A percentile compares a stretch with the other conserved stretches of the same genome.
These are phyloP conservation scores for Zaprionus vittiger DNA, from an alignment of 1,140 invertebrate species.

Conservation along the genomic window DNA sequence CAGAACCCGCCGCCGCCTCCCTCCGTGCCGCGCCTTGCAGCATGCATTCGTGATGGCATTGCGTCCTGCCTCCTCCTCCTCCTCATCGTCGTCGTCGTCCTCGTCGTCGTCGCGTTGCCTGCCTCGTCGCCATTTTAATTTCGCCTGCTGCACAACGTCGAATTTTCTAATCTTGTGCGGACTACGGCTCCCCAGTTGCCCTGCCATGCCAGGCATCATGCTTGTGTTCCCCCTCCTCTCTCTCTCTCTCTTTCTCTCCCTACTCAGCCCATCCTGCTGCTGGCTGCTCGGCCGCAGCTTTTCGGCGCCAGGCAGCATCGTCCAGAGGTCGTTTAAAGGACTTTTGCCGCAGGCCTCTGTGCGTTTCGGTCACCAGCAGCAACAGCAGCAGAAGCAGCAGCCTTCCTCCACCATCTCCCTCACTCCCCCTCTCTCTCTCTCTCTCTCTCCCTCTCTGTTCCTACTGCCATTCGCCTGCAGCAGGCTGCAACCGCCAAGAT, in stretches of 20 bases:
- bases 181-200: conserved; percentile 80
- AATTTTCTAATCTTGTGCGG: conserved; percentile 83
- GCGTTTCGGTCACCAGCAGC: conserved; percentile 52
- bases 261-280: too few relatives aligned
- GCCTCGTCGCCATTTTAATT: conserved; percentile 76
- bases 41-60: conserved; percentile 74
- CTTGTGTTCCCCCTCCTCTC: not conserved
- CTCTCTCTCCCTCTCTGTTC: not conserved
- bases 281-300: conserved; percentile 66
- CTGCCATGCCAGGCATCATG: conserved; percentile 15
- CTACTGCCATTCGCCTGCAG: conserved; percentile 3
- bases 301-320: conserved; percentile 67
- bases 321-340: conserved; percentile 80
- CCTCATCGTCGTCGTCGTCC: conserved; percentile 13
- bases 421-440: not conserved
- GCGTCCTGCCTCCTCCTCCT: conserved; percentile 44
- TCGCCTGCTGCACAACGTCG: conserved; percentile 81
- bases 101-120: conserved; percentile 26
- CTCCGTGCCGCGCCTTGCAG: conserved; percentile 34
- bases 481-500: conserved; percentile 60
- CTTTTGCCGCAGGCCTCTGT: conserved; percentile 76
- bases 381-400: not conserved
- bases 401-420: not conserved
- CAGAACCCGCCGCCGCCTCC: conserved; percentile 18
- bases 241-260: not conserved